phyloP scores from a whole-genome alignment of 2,113 vertebrate species.

The Pedionomus torquatus region DNA sequence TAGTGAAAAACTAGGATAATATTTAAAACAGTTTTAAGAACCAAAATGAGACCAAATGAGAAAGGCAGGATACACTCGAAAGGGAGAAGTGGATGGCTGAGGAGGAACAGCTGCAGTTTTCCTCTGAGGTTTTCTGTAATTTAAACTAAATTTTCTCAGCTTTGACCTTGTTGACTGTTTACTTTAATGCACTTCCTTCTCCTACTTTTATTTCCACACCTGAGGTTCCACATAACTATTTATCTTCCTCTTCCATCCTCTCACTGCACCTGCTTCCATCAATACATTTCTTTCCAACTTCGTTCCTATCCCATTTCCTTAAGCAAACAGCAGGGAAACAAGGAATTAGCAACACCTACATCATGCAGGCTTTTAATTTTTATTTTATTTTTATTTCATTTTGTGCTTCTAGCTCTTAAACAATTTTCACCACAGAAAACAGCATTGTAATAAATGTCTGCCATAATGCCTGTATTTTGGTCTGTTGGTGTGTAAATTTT shows the following conservation, averaged over 20 bases:
- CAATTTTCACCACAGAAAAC: background rate
- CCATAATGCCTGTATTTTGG: background rate
- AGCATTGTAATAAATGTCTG: accelerated
- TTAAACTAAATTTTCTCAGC: background rate
- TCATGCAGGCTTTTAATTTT: background rate
- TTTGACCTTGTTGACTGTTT: background rate
- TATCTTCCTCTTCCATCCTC: background rate
- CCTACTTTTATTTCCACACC: background rate
- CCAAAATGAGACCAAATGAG: background rate
- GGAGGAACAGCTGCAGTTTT: background rate
- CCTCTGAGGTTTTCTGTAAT: background rate
- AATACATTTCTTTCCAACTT: background rate
- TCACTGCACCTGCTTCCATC: background rate
- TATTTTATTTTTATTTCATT: background rate
- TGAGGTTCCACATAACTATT: background rate
- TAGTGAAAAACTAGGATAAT: background rate
- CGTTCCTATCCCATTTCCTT: background rate
- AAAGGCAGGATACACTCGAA: background rate
- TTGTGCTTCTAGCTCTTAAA: background rate
- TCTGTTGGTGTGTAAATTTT: background rate
- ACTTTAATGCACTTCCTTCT: background rate
- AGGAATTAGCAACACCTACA: background rate
- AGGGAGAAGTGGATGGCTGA: background rate
- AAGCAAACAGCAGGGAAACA: background rate
- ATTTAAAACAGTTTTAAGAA: background rate